Evolutionary conservation across 2,113 vertebrate genomes (phyloP).

Genomic region (Gallinago undulata): DNA sequence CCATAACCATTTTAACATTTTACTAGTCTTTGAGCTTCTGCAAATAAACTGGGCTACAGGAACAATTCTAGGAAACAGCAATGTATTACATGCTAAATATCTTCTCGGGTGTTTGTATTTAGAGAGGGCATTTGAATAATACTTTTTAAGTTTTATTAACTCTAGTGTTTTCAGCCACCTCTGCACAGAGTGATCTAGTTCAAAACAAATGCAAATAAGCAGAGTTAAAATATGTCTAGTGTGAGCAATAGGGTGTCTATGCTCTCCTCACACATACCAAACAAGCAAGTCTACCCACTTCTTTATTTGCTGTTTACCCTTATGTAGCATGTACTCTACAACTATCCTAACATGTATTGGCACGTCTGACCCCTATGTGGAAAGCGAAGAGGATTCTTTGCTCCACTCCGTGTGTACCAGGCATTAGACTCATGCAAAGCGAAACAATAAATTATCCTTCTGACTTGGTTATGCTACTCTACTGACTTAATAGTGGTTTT

Average conservation of each 20-base stretch:
- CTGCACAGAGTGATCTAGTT: not conserved
- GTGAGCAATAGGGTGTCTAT: not conserved
- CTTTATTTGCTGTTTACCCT: conserved; percentile 32
- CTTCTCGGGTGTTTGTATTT: not conserved
- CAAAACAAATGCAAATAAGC: conserved; percentile 39
- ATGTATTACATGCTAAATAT: not conserved
- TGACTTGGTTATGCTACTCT: not conserved
- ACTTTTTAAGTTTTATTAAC: not conserved
- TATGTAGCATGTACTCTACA: not conserved
- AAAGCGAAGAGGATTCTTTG: not conserved
- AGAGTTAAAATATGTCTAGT: not conserved
- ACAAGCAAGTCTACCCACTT: conserved; percentile 47
- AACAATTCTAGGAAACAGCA: not conserved
- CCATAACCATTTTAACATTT: not conserved
- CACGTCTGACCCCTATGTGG: not conserved
- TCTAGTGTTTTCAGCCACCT: not conserved
- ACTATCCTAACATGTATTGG: not conserved
- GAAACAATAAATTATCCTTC: not conserved
- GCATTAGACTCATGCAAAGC: not conserved
- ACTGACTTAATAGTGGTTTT: not conserved
- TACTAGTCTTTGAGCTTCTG: not conserved
- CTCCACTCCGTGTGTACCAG: not conserved
- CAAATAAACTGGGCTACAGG: not conserved
- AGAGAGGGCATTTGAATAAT: not conserved
- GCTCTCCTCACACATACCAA: conserved; percentile 16